Evolutionary conservation across 1,140 invertebrate species (phyloP).

Genomic region (Paracyclopina nana): DNA sequence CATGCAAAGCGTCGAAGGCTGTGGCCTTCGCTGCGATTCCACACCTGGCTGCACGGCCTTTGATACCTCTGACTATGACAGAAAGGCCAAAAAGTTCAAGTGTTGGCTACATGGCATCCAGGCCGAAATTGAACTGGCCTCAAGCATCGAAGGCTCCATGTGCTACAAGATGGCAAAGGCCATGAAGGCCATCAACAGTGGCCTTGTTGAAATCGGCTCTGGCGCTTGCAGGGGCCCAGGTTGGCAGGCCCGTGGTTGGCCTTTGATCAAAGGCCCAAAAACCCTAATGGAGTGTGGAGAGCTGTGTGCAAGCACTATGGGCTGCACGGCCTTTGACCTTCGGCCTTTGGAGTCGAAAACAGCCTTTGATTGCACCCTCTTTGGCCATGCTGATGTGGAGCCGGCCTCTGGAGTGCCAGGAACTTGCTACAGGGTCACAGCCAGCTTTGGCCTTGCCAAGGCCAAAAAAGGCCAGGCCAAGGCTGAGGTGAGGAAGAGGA

Average conservation of each 20-base stretch:
- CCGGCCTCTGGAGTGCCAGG: slow-evolving; percentile 9
- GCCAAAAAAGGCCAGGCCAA: slow-evolving; percentile 1
- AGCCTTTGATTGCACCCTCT: slow-evolving; percentile 10
- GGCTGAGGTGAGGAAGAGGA: background rate
- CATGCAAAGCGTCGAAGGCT: too few species aligned
- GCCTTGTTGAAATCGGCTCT: background rate
- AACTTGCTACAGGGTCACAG: background rate
- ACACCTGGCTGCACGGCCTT: slow-evolving; percentile 5
- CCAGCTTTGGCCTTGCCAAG: background rate
- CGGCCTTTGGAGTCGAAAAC: background rate
- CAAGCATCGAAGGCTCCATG: too few species aligned
- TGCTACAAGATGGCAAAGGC: too few species aligned
- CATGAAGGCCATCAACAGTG: too few species aligned
- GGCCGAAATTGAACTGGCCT: too few species aligned
- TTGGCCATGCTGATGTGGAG: slow-evolving; percentile 10
- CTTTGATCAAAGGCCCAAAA: slow-evolving; percentile 4
- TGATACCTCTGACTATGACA: too few species aligned
- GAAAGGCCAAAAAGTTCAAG: too few species aligned
- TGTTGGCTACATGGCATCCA: too few species aligned
- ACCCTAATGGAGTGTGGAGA: slow-evolving; percentile 6
- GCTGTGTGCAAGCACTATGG: slow-evolving; percentile 2
- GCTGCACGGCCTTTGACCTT: slow-evolving; percentile 13
- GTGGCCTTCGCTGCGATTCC: too few species aligned
- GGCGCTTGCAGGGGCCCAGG: slow-evolving; percentile 7
- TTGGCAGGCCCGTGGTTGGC: slow-evolving; percentile 2